Evolutionary conservation across 2,113 vertebrate species (phyloP).

Genomic region (Fulmarus glacialis): DNA sequence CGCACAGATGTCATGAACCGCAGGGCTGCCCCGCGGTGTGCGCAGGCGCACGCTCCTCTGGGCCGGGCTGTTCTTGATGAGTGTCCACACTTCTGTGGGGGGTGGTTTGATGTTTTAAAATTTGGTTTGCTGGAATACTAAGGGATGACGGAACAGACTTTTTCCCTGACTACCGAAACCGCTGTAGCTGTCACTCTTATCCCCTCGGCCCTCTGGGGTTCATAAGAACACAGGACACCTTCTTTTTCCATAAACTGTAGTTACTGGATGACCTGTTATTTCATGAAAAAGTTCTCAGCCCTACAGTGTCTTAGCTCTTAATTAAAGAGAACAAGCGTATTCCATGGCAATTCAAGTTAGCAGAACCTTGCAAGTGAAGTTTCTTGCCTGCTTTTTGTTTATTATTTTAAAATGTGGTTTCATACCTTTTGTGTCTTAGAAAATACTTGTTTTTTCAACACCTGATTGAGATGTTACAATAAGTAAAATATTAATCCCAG

Average conservation of each 20-base stretch:
- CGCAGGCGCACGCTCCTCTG: rapidly evolving
- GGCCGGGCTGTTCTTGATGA: not conserved
- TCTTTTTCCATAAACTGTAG: not conserved
- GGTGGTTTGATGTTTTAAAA: not conserved
- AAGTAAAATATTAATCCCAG: not conserved
- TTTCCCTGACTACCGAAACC: not conserved
- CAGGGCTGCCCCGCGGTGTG: not conserved
- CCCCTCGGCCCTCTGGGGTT: not conserved
- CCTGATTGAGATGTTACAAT: not conserved
- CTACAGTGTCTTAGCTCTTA: not conserved
- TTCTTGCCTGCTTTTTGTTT: not conserved
- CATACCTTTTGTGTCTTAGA: not conserved
- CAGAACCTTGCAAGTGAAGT: not conserved
- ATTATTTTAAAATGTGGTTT: not conserved
- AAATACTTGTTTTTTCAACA: not conserved
- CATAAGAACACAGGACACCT: too few species aligned
- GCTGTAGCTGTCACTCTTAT: not conserved
- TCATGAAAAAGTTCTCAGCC: not conserved
- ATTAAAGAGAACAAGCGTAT: not conserved
- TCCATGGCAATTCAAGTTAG: not conserved
- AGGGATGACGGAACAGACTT: not conserved
- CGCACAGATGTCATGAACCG: not conserved
- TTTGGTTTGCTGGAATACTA: not conserved
- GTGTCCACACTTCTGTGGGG: not conserved
- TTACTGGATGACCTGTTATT: not conserved